phyloP scores from a whole-genome alignment of 2,797 vertebrate genomes.

The Falco cherrug region DNA sequence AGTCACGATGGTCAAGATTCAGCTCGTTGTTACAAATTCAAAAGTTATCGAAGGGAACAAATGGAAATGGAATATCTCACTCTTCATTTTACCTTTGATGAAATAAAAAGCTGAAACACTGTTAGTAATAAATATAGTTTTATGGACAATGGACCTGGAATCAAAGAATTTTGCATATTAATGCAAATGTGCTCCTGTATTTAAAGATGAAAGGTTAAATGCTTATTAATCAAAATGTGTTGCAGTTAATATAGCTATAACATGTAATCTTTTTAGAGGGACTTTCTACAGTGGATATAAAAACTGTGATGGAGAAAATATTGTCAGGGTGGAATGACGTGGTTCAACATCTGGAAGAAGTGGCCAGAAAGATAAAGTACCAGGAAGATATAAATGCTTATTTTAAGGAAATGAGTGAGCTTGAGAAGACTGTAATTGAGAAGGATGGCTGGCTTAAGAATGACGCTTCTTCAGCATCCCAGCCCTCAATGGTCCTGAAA shows the following conservation, averaged over 20 bases:
- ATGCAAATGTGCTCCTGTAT: neutral
- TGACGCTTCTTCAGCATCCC: neutral
- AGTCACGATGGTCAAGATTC: neutral
- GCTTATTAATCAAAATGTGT: neutral
- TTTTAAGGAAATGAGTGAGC: slow-evolving; percentile 78
- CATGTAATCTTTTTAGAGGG: slow-evolving; percentile 71
- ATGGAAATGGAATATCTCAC: neutral
- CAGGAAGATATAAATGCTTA: slow-evolving; percentile 80
- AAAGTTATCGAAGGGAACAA: neutral
- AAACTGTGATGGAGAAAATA: slow-evolving; percentile 74
- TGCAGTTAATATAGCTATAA: neutral
- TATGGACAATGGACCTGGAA: neutral
- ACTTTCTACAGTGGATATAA: slow-evolving; percentile 68
- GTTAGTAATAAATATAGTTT: neutral
- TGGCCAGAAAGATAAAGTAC: slow-evolving; percentile 76
- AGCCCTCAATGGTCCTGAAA: slow-evolving; percentile 68
- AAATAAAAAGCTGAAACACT: neutral
- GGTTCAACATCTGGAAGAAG: slow-evolving; percentile 78
- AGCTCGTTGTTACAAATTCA: neutral
- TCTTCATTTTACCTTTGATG: neutral
- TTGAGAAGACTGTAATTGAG: slow-evolving; percentile 78
- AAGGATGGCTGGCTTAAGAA: slow-evolving; percentile 84
- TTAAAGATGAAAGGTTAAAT: neutral
- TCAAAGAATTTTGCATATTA: neutral
- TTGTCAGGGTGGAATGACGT: slow-evolving; percentile 81